Percentiles rank a stretch among this genome's conserved stretches.
Conservation (phyloP, 2,113 vertebrate species). For the Mustela nigripes region DNA sequence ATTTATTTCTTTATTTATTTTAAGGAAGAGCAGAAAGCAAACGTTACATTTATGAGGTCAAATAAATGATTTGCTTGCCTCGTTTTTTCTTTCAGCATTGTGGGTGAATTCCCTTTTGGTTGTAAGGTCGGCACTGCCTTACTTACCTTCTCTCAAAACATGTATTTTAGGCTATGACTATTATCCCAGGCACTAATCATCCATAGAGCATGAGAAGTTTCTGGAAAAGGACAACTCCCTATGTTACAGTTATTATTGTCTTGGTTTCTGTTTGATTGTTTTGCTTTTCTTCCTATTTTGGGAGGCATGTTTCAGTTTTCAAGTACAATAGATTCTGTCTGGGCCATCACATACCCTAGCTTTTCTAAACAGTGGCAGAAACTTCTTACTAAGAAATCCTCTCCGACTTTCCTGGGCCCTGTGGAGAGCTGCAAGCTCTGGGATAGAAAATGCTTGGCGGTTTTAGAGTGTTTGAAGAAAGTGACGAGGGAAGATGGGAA, state of each 20-base stretch:
- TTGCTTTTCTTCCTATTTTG: background rate
- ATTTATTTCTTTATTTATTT: background rate
- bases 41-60: background rate
- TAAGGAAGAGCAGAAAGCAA: background rate
- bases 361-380: constrained; percentile 82
- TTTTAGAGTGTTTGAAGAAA: constrained; percentile 79
- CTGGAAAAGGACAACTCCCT: background rate
- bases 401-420: constrained; percentile 82
- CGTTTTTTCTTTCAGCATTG: background rate
- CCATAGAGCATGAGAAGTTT: background rate
- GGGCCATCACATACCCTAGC: constrained; percentile 74
- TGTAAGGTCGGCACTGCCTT: background rate
- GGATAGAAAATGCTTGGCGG: constrained; percentile 79
- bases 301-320: constrained; percentile 21
- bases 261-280: constrained; percentile 8
- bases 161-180: background rate
- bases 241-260: no score
- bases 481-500: constrained; percentile 55
- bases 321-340: constrained; percentile 71
- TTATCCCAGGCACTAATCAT: background rate
- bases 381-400: constrained; percentile 79
- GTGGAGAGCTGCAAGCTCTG: constrained; percentile 75
- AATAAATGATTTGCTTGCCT: background rate
- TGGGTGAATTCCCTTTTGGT: background rate
- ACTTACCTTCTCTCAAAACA: background rate